Conservation (phyloP, 2,888 invertebrate genomes). For the Cephus sareptanus region DNA sequence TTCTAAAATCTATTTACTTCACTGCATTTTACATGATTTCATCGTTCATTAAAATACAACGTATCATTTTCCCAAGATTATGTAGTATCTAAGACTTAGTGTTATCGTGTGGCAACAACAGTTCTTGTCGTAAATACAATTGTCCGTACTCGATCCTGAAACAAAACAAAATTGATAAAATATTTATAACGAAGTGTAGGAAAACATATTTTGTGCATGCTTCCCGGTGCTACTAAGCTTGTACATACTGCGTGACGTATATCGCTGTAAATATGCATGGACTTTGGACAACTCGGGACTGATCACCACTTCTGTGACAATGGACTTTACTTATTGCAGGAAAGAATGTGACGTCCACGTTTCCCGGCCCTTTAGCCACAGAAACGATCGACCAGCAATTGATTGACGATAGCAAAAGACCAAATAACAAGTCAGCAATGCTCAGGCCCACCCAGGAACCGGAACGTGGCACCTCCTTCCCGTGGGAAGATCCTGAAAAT, state of each 20-base stretch:
- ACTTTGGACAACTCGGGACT: slow-evolving; percentile 27
- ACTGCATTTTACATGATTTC: background rate
- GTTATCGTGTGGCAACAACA: background rate
- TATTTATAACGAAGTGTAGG: background rate
- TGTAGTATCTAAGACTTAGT: background rate
- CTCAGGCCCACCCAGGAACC: slow-evolving; percentile 39
- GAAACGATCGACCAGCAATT: slow-evolving; percentile 40
- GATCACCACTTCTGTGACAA: slow-evolving; percentile 39
- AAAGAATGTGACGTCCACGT: slow-evolving; percentile 55
- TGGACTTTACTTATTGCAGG: slow-evolving; percentile 61
- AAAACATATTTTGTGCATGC: slow-evolving; percentile 37
- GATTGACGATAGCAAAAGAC: slow-evolving; percentile 41
- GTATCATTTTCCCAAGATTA: background rate
- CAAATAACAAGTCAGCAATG: slow-evolving; percentile 47
- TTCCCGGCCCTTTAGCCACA: slow-evolving; percentile 49
- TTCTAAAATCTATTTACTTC: background rate
- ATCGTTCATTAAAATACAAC: background rate
- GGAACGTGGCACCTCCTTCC: slow-evolving; percentile 30
- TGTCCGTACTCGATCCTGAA: background rate
- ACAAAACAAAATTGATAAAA: background rate
- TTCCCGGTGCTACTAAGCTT: slow-evolving; percentile 34
- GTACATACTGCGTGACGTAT: slow-evolving; percentile 28
- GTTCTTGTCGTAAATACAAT: background rate
- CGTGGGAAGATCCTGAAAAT: slow-evolving; percentile 28
- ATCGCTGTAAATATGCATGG: slow-evolving; percentile 55